These are phyloP conservation scores for Cassiopea xamachana DNA, from an alignment of 30 jellyfish, hydroid and myxozoan species.

Conservation along the genomic window DNA sequence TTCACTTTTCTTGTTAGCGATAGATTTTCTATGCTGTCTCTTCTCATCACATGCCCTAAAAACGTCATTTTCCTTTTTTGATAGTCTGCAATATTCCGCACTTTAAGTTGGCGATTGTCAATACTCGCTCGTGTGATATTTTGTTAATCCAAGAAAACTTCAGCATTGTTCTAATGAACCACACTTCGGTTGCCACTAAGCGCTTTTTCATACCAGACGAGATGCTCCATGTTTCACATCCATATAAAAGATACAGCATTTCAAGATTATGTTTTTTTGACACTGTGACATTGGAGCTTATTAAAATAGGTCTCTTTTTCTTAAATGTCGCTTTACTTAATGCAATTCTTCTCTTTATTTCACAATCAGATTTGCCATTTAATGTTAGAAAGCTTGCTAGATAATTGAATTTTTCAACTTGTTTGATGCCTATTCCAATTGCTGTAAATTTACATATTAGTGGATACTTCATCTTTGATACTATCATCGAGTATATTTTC, in stretches of 20 bases:
- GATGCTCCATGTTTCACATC: slow-evolving; percentile 55
- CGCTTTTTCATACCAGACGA: slow-evolving; percentile 39
- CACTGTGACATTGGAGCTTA: slow-evolving; percentile 24
- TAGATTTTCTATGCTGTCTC: slow-evolving; percentile 52
- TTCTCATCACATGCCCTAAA: slow-evolving; percentile 43
- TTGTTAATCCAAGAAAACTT: slow-evolving; percentile 59
- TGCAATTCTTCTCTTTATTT: slow-evolving; percentile 49
- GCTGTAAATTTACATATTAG: slow-evolving; percentile 58
- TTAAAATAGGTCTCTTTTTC: slow-evolving; percentile 55
- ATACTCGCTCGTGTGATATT: slow-evolving; percentile 62
- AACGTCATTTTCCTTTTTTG: slow-evolving; percentile 59
- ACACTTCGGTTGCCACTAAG: slow-evolving; percentile 54
- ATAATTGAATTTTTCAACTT: slow-evolving; percentile 48
- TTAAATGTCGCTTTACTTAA: slow-evolving; percentile 55
- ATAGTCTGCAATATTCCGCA: slow-evolving; percentile 21
- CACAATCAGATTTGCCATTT: slow-evolving; percentile 70
- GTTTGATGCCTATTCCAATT: slow-evolving; percentile 42
- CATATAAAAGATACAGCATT: slow-evolving; percentile 9
- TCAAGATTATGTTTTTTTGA: neutral
- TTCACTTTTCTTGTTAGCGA: slow-evolving; percentile 49
- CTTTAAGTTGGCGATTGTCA: slow-evolving; percentile 52
- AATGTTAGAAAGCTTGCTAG: slow-evolving; percentile 57
- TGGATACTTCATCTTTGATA: slow-evolving; percentile 33
- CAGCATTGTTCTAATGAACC: slow-evolving; percentile 51
- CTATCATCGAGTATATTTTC: slow-evolving; percentile 52